Conservation (phyloP, 2,888 invertebrate species). For the Agonopterix subpropinquella region DNA sequence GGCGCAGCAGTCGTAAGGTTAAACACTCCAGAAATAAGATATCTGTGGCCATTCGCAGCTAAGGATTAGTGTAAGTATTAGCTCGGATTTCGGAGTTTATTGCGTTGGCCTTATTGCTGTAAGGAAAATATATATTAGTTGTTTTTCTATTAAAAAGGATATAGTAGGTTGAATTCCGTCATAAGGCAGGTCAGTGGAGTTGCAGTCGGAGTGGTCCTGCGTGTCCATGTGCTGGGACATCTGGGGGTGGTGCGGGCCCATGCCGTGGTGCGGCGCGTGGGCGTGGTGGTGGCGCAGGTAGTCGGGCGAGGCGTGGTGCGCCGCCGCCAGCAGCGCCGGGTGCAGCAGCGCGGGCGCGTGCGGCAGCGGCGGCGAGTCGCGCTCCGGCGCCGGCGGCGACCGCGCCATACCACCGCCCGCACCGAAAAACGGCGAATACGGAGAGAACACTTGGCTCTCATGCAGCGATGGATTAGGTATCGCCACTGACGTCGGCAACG, state of each 20-base stretch:
- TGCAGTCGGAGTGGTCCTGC: slow-evolving; percentile 93
- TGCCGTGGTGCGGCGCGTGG: slow-evolving; percentile 84
- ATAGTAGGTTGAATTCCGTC: slow-evolving; percentile 96
- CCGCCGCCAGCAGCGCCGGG: slow-evolving; percentile 88
- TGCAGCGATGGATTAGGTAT: slow-evolving; percentile 97
- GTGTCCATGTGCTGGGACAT: slow-evolving; percentile 80
- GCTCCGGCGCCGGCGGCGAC: slow-evolving; percentile 78
- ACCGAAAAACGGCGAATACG: slow-evolving; percentile 93
- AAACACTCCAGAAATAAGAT: slow-evolving; percentile 75
- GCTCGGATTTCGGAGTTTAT: slow-evolving; percentile 29
- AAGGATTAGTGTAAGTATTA: slow-evolving; percentile 32
- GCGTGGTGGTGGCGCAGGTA: slow-evolving; percentile 85
- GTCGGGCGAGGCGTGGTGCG: slow-evolving; percentile 89
- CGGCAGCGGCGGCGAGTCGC: slow-evolving; percentile 89
- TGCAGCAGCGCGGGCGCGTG: slow-evolving; percentile 91
- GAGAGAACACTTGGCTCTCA: slow-evolving; percentile 95
- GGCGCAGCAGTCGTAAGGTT: slow-evolving; percentile 69
- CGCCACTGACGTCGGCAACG: slow-evolving; percentile 95
- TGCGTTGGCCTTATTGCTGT: not conserved
- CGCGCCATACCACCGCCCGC: slow-evolving; percentile 69
- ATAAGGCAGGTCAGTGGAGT: slow-evolving; percentile 92
- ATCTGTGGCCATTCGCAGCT: slow-evolving; percentile 45
- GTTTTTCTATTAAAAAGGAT: slow-evolving; percentile 84
- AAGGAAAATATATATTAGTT: not conserved
- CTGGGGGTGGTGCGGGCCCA: slow-evolving; percentile 81